Evolutionary conservation across 2,888 invertebrate genomes (phyloP).

Genomic region (Alitta virens): DNA sequence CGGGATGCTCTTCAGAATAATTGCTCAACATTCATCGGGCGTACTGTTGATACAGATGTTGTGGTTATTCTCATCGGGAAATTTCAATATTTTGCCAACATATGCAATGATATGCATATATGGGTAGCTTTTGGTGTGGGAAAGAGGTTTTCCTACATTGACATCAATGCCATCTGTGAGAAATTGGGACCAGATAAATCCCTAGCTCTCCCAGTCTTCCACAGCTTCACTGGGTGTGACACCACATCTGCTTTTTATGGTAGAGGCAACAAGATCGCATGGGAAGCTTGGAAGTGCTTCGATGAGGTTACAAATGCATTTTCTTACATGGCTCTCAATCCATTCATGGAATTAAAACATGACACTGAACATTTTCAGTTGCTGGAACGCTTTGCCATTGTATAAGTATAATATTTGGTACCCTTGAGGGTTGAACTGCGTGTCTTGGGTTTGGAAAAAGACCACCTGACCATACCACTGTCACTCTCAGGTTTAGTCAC

Average conservation of each 20-base stretch:
- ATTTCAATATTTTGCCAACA: background rate
- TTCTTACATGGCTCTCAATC: too few species aligned
- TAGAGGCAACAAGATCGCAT: constrained; percentile 15
- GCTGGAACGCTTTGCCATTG: too few species aligned
- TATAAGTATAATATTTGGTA: too few species aligned
- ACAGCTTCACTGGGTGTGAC: constrained; percentile 17
- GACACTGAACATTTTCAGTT: too few species aligned
- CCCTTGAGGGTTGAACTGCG: too few species aligned
- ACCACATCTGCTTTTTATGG: constrained; percentile 10
- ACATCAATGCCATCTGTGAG: background rate
- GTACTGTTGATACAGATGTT: constrained; percentile 4
- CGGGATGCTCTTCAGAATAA: background rate
- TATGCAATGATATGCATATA: background rate
- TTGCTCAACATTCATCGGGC: background rate
- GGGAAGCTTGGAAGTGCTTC: constrained; percentile 15
- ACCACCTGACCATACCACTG: too few species aligned
- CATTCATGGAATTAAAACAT: too few species aligned
- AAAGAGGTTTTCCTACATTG: background rate
- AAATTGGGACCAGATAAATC: background rate
- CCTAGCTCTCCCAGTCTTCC: background rate
- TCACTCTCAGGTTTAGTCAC: too few species aligned
- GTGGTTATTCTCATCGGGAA: background rate
- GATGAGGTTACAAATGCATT: constrained; percentile 9
- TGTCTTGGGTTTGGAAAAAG: too few species aligned
- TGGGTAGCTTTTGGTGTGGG: constrained; percentile 5